Conservation (phyloP, 1,140 invertebrate genomes). For the Zaprionus tsacasi region DNA sequence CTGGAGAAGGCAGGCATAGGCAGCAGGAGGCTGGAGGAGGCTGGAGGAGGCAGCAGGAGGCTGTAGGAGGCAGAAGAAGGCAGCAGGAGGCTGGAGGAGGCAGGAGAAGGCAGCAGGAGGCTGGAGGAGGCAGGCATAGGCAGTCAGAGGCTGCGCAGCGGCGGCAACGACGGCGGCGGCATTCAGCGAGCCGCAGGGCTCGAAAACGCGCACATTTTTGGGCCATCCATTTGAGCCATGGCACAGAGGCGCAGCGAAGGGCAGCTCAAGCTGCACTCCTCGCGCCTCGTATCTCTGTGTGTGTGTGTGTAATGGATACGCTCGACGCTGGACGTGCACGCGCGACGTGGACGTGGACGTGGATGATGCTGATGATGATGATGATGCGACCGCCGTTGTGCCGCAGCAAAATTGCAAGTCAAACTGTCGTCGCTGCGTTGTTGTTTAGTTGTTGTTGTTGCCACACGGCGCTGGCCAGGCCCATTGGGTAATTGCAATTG, state of each 20-base stretch:
- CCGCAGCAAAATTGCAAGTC: constrained; percentile 74
- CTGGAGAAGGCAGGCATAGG: too few species aligned
- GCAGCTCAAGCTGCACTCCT: constrained; percentile 11
- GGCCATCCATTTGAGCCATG: constrained; percentile 14
- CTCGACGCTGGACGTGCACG: constrained; percentile 10
- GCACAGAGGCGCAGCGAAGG: neutral
- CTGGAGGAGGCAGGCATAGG: neutral
- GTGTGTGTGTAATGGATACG: constrained; percentile 25
- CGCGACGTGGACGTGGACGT: constrained; percentile 15
- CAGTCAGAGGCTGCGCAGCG: constrained; percentile 18
- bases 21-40: constrained; percentile 16
- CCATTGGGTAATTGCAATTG: constrained; percentile 77
- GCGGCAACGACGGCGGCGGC: too few species aligned
- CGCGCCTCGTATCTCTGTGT: neutral
- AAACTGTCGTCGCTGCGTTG: constrained; percentile 73
- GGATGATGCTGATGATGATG: constrained; percentile 12
- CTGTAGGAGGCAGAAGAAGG: neutral
- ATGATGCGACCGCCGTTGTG: constrained; percentile 55
- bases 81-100: neutral
- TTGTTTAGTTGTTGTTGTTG: constrained; percentile 71
- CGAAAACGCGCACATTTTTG: constrained; percentile 48
- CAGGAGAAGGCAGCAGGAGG: too few species aligned
- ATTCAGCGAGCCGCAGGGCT: constrained; percentile 52
- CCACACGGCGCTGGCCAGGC: constrained; percentile 31
- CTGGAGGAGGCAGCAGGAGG: constrained; percentile 10